These are phyloP conservation scores for Trichomycterus rosablanca DNA, from an alignment of 2,113 vertebrate species.

Conservation along the genomic window DNA sequence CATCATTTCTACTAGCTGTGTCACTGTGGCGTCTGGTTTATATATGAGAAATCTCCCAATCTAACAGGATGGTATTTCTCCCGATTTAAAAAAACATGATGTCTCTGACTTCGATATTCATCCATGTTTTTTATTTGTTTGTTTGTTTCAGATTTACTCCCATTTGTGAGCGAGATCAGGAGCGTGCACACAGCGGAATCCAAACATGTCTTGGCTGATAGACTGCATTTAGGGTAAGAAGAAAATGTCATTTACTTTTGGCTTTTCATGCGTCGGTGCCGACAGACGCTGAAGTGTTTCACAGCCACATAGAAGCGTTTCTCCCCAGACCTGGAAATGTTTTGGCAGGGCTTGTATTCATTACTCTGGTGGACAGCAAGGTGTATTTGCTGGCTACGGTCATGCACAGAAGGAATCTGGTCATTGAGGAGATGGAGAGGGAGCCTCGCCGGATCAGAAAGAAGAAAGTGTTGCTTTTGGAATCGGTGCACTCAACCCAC, in stretches of 20 bases:
- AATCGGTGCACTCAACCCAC: conserved; percentile 30
- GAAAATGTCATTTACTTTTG: neutral
- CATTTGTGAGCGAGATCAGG: no score
- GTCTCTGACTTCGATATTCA: no score
- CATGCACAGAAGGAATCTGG: conserved; percentile 43
- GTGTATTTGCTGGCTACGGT: conserved; percentile 41
- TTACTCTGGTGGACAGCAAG: conserved; percentile 44
- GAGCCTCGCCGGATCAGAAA: conserved; percentile 11
- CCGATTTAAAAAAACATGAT: no score
- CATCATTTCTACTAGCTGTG: no score
- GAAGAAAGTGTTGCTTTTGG: conserved; percentile 47
- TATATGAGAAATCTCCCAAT: no score
- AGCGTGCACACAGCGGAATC: no score
- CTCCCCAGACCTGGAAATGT: conserved; percentile 35
- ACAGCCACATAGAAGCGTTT: neutral
- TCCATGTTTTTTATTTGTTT: neutral
- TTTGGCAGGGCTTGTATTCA: conserved; percentile 27
- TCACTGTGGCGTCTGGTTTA: no score
- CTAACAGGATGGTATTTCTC: no score
- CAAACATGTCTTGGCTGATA: no score
- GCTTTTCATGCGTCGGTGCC: neutral
- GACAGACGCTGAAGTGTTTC: no score
- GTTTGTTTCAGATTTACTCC: neutral
- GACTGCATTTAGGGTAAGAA: neutral
- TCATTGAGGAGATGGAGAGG: conserved; percentile 45